These are phyloP conservation scores for Serilophus lunatus DNA, from an alignment of 2,113 vertebrate genomes.

Conservation along the genomic window DNA sequence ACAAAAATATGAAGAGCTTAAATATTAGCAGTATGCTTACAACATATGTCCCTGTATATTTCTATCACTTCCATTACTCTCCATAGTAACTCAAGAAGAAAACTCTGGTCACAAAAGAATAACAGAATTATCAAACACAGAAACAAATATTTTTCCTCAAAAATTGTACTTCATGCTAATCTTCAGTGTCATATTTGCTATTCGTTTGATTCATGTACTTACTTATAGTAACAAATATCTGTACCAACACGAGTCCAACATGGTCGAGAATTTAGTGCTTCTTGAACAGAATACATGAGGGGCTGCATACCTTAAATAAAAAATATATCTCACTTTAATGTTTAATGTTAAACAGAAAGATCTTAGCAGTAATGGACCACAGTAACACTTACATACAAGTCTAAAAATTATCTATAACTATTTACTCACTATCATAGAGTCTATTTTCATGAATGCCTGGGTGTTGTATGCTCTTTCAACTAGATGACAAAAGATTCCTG, in stretches of 20 bases:
- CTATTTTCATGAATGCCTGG: neutral
- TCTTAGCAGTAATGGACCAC: neutral
- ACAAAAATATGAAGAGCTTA: neutral
- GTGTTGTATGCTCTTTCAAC: neutral
- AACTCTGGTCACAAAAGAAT: neutral
- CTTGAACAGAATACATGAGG: slow-evolving; percentile 97
- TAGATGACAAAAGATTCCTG: neutral
- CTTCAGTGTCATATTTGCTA: neutral
- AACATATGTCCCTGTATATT: neutral
- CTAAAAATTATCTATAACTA: neutral
- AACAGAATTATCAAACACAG: neutral
- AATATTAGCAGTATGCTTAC: neutral
- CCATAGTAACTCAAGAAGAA: neutral
- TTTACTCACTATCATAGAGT: neutral
- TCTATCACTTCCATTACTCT: neutral
- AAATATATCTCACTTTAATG: neutral
- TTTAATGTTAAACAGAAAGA: neutral
- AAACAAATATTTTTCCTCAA: neutral
- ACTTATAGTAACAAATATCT: slow-evolving; percentile 99
- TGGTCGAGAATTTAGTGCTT: slow-evolving; percentile 87
- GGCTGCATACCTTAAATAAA: slow-evolving; percentile 90
- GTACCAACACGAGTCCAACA: slow-evolving; percentile 89
- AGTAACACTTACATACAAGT: accelerated
- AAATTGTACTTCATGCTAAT: neutral
- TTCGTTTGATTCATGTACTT: slow-evolving; percentile 51